Evolutionary conservation across 2,797 vertebrate species (phyloP), one percentile per base, ranked within the genome.

Genomic region (Bovichtus diacanthus): DNA sequence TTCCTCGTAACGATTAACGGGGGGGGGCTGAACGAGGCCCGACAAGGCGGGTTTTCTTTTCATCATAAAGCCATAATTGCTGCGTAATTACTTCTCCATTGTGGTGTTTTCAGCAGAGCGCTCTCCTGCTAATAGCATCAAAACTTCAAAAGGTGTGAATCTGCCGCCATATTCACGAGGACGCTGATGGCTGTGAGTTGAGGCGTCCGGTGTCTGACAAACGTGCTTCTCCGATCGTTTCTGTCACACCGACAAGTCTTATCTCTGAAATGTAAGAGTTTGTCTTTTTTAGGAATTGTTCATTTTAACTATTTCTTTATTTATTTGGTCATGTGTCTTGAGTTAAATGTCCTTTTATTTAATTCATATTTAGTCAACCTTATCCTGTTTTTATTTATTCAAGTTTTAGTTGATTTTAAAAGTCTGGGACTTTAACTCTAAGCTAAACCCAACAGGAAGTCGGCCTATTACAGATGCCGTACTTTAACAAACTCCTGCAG

Each of bases 21-120:
- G n/a, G n/a, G n/a, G n/a, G 62, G 56, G 51, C 39, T 5, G 54
- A 38, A 6, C 12, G 16, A 19, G 6, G 18, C 58, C 74, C 9
- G 21, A 61, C 76, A 16, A 65, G 76, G 50, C 44, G 41, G 41
- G 18, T 68, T 88, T 82, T 36, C 21, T 74, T 81, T 87, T 73
- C 65, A 70, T 63, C 84, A 90, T 79, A 34, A 63, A 83, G 70
- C 47, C 21, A 65, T 90, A 87, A 90, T 88, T 88, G 78, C 72
- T 84, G 82, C 85, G 66, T 82, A 78, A 86, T 92, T 92, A 81
- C 67, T 72, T 74, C 50, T 53, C 44, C 79, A 88, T 73, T 87
- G 75, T 86, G 62, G 50, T 50, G 61, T 29, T 39, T 91, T 47
- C 73, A 49, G 34, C 75, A 53, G 39, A 76, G 60, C 38, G 43